Base-by-base conservation (phyloP, 2,888 invertebrate species). In the Euclidia mi region DNA sequence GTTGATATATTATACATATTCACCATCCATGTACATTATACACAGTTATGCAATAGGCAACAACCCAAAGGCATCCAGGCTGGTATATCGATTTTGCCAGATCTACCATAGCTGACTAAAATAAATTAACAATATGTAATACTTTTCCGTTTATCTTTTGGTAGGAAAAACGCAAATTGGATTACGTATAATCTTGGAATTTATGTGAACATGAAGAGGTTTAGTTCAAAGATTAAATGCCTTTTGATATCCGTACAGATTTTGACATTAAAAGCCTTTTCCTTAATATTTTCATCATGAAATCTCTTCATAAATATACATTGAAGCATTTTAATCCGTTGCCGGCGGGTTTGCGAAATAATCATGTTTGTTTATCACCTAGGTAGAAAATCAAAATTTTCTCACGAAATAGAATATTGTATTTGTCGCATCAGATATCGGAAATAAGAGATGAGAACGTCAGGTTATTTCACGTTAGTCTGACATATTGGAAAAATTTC, bases 401-500 rank as follows among this genome's bases (percentile, higher is more conserved):
- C 47, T 59, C 35, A 17, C 46, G 58, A 57, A 45, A 56, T 46
- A 63, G 35, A 63, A 76, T 64, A 76, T 55, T n/a, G 71, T 61
- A 61, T 53, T 56, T 66, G 57, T 56, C 52, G 32, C 46, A 52
- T 62, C 66, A 40, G 3, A 51, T 49, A 43, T 50, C 43, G 51
- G 41, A 58, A 69, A 71, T 61, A 71, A 61, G 65, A 69, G 47
- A 53, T 63, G 51, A 60, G 55, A 66, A 67, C 68, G 64, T 64
- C 48, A 66, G 17, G 40, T 55, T 51, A 43, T 64, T 65, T 65
- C 68, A 40, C 57, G 57, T 58, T 62, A 69, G 60, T 45, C 57
- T 65, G 58, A 62, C 43, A 66, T 71, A 78, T 77, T 77, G 71
- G 57, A 71, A 67, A 71, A 43, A 49, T 66, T 76, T 76, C 63